Evolutionary conservation across 2,888 invertebrate genomes (phyloP).

Genomic region (Acronicta psi): DNA sequence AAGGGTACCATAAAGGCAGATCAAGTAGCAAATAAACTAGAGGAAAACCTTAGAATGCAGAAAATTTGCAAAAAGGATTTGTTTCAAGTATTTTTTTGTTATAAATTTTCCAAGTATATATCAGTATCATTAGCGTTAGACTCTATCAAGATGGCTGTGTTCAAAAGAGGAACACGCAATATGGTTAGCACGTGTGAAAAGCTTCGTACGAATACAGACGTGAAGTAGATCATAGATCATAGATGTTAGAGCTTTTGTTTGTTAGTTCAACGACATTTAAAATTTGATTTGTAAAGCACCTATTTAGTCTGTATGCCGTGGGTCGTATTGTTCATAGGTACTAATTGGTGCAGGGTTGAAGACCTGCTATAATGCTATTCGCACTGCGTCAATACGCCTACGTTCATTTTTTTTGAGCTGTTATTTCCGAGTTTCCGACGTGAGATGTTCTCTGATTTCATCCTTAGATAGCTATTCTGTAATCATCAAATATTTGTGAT

Average conservation of each 20-base stretch:
- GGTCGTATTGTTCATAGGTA: slow-evolving; percentile 79
- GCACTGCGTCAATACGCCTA: slow-evolving; percentile 48
- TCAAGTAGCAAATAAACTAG: too few relatives aligned
- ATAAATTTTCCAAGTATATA: too few relatives aligned
- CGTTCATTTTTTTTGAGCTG: slow-evolving; percentile 37
- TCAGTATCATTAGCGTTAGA: neutral
- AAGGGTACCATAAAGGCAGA: too few relatives aligned
- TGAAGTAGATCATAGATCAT: slow-evolving; percentile 14
- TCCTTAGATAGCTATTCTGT: slow-evolving; percentile 34
- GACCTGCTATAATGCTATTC: slow-evolving; percentile 53
- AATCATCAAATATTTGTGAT: slow-evolving; percentile 37
- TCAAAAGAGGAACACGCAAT: slow-evolving; percentile 15
- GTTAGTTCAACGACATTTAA: slow-evolving; percentile 66
- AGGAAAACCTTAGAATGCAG: too few relatives aligned
- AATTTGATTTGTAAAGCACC: slow-evolving; percentile 62
- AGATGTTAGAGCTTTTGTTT: slow-evolving; percentile 30
- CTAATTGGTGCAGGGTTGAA: slow-evolving; percentile 58
- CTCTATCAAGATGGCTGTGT: neutral
- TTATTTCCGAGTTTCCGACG: slow-evolving; percentile 21
- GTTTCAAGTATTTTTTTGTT: too few relatives aligned
- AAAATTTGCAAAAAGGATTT: too few relatives aligned
- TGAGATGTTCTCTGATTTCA: slow-evolving; percentile 38
- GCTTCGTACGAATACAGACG: slow-evolving; percentile 5
- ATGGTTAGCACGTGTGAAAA: slow-evolving; percentile 46
- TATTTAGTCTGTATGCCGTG: slow-evolving; percentile 67